Evolutionary conservation across 64 coral and sea anemone genomes (phyloP).

Genomic region (Platygyra sinensis): DNA sequence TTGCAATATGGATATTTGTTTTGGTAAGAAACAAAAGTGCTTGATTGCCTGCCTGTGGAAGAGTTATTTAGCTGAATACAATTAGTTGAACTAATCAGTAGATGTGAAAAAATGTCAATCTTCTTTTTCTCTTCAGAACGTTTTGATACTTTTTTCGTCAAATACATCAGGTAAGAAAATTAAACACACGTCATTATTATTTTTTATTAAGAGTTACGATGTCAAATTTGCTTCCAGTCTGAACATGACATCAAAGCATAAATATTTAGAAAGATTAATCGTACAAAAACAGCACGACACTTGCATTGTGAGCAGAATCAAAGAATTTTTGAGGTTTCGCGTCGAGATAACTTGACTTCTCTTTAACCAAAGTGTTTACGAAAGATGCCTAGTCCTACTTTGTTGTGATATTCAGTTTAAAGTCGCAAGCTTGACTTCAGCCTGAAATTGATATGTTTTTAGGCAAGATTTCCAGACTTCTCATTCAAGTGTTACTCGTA

Average conservation of each 20-base stretch:
- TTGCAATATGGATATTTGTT: slow-evolving; percentile 2
- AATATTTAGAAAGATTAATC: background rate
- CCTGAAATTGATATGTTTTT: no score
- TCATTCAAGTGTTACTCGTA: no score
- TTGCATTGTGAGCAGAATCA: background rate
- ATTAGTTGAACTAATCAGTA: background rate
- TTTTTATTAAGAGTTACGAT: background rate
- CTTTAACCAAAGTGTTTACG: no score
- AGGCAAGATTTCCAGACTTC: no score
- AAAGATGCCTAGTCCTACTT: no score
- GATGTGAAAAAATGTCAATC: no score
- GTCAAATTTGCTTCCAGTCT: background rate
- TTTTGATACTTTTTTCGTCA: background rate
- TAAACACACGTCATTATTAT: background rate
- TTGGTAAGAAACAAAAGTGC: background rate
- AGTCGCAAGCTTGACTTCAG: no score
- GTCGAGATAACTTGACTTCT: no score
- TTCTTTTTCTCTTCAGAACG: background rate
- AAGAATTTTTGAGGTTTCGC: no score
- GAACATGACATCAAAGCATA: background rate
- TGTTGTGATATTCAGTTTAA: no score
- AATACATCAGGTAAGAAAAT: background rate
- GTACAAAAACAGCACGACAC: background rate
- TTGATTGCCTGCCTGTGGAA: no score
- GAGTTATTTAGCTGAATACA: background rate